These are phyloP conservation scores for Zaprionus ghesquierei DNA, from an alignment of 1,140 invertebrate species.

Conservation along the genomic window DNA sequence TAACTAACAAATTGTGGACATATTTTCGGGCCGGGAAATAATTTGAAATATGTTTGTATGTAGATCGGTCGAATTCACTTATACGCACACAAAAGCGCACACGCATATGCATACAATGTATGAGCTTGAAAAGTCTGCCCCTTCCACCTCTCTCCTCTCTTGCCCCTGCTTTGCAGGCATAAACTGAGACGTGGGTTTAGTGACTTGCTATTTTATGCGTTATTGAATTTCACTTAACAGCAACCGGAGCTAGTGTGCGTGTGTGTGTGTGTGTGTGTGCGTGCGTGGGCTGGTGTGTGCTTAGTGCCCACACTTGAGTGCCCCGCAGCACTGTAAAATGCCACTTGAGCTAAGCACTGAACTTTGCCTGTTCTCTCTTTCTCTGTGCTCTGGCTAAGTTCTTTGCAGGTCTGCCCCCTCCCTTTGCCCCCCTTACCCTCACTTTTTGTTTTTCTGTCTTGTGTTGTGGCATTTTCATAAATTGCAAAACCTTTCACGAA, in stretches of 20 bases:
- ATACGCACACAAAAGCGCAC: not conserved
- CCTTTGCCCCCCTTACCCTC: too few species aligned
- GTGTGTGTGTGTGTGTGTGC: conserved; percentile 17
- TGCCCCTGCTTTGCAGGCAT: not conserved
- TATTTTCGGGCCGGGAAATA: conserved; percentile 30
- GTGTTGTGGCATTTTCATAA: not conserved
- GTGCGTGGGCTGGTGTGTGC: conserved; percentile 2
- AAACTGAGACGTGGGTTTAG: conserved; percentile 24
- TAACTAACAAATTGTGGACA: conserved; percentile 7
- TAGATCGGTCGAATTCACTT: not conserved
- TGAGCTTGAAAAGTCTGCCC: conserved; percentile 6
- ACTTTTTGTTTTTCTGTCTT: not conserved
- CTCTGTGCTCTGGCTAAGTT: conserved; percentile 33
- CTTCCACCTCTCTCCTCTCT: not conserved
- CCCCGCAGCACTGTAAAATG: conserved; percentile 34
- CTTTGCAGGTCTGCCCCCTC: conserved; percentile 10
- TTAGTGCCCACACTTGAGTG: conserved; percentile 29
- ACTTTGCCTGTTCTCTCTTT: conserved; percentile 19
- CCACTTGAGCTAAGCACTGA: conserved; percentile 44
- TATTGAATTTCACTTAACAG: conserved; percentile 79
- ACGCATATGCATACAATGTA: conserved; percentile 8
- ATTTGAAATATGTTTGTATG: conserved; percentile 48
- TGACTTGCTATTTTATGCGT: conserved; percentile 72
- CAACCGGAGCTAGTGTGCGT: conserved; percentile 34
- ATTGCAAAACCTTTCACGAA: not conserved